Conservation (phyloP, 2,888 invertebrate genomes). For the Drosophila meridiana region DNA sequence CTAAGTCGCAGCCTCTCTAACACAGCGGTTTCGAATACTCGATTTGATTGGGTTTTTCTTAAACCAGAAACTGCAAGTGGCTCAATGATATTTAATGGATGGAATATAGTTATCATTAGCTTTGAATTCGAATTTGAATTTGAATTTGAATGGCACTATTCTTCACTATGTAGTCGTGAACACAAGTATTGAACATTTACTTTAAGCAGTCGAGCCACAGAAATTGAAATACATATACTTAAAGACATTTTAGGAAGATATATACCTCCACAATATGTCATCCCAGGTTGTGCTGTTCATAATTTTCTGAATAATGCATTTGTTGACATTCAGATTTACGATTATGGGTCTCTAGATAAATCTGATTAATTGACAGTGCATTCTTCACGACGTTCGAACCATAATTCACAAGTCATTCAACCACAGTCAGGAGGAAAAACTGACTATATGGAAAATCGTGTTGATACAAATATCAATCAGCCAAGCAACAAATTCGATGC, state of each 20-base stretch:
- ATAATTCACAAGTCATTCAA: constrained; percentile 60
- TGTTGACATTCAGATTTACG: neutral
- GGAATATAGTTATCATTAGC: neutral
- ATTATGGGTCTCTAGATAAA: constrained; percentile 18
- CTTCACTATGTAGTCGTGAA: neutral
- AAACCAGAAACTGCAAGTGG: constrained; percentile 1
- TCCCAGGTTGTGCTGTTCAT: neutral
- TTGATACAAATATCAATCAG: constrained; percentile 55
- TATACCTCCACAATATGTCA: neutral
- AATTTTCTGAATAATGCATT: neutral
- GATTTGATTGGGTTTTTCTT: neutral
- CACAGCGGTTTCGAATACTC: constrained; percentile 3
- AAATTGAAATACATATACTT: neutral
- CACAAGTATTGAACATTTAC: neutral
- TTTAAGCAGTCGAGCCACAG: no score
- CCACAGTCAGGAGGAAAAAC: constrained; percentile 38
- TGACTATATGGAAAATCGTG: constrained; percentile 32
- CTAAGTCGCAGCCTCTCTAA: constrained; percentile 11
- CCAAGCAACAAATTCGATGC: constrained; percentile 49
- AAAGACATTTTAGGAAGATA: neutral
- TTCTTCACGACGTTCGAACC: constrained; percentile 50
- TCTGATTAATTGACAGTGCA: constrained; percentile 52
- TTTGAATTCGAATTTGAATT: neutral
- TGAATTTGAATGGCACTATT: neutral
- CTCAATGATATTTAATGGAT: neutral